Evolutionary conservation across 2,113 vertebrate species (phyloP).

Genomic region (Willisornis vidua): DNA sequence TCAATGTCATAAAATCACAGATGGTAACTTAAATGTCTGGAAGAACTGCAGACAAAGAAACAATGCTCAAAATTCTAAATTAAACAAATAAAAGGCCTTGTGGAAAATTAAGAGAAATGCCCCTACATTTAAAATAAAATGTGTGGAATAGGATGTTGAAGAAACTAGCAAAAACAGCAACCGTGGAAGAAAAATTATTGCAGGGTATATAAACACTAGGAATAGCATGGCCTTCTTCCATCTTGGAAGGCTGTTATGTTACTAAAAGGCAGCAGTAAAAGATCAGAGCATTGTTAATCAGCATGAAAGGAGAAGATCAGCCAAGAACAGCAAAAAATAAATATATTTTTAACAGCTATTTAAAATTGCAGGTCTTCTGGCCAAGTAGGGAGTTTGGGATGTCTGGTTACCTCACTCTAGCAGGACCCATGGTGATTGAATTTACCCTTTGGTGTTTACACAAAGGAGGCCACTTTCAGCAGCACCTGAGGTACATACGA

Average conservation of each 20-base stretch:
- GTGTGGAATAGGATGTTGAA: neutral
- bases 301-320: conserved; percentile 45
- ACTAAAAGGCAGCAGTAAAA: conserved; percentile 56
- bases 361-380: conserved; percentile 26
- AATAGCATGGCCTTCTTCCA: conserved; percentile 41
- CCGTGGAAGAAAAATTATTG: conserved; percentile 33
- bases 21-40: neutral
- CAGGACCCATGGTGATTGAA: neutral
- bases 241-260: conserved; percentile 45
- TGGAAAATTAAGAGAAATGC: neutral
- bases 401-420: conserved; percentile 49
- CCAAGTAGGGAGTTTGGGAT: conserved; percentile 13
- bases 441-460: neutral
- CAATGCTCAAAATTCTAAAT: neutral
- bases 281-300: conserved; percentile 57
- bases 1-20: neutral
- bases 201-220: conserved; percentile 38
- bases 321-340: conserved; percentile 54
- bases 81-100: neutral
- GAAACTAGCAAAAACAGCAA: conserved; percentile 18
- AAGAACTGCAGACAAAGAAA: neutral
- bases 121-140: conserved; percentile 1
- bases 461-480: neutral
- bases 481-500: neutral
- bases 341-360: conserved; percentile 53